Conservation (phyloP, 2,888 invertebrate genomes). For the Callyntrura sp. region DNA sequence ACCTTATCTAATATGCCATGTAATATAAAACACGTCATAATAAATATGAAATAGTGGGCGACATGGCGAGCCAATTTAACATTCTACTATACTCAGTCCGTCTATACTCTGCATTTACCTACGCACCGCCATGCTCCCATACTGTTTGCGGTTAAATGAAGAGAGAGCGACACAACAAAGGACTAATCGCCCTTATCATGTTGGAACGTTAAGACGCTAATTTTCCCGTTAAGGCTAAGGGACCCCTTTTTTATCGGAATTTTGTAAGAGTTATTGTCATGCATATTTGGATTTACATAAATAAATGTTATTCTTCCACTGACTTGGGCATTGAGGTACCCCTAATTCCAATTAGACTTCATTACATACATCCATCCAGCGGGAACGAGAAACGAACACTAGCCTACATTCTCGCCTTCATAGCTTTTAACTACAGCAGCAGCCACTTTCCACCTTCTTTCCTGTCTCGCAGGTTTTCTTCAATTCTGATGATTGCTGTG, state of each 20-base stretch:
- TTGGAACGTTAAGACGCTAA: constrained; percentile 7
- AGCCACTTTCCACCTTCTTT: neutral
- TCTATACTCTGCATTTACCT: too few relatives aligned
- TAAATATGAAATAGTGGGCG: too few relatives aligned
- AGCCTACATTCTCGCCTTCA: constrained; percentile 32
- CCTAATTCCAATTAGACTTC: constrained; percentile 61
- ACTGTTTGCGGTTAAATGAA: neutral
- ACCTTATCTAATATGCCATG: too few relatives aligned
- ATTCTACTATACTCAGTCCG: too few relatives aligned
- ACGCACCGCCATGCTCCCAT: too few relatives aligned
- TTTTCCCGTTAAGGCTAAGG: constrained; percentile 21
- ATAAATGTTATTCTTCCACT: too few relatives aligned
- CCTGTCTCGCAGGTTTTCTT: constrained; percentile 2
- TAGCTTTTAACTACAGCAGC: neutral
- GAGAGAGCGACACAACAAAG: neutral
- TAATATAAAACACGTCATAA: too few relatives aligned
- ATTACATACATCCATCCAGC: constrained; percentile 25
- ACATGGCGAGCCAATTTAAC: too few relatives aligned
- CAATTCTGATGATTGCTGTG: neutral
- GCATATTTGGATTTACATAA: constrained; percentile 43
- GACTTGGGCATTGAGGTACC: constrained; percentile 70
- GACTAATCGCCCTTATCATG: constrained; percentile 1
- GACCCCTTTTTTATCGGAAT: constrained; percentile 8
- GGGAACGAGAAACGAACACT: constrained; percentile 43
- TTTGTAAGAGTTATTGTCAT: constrained; percentile 40